Evolutionary conservation across 1,140 invertebrate genomes (phyloP).

Genomic region (Drusus annulatus): DNA sequence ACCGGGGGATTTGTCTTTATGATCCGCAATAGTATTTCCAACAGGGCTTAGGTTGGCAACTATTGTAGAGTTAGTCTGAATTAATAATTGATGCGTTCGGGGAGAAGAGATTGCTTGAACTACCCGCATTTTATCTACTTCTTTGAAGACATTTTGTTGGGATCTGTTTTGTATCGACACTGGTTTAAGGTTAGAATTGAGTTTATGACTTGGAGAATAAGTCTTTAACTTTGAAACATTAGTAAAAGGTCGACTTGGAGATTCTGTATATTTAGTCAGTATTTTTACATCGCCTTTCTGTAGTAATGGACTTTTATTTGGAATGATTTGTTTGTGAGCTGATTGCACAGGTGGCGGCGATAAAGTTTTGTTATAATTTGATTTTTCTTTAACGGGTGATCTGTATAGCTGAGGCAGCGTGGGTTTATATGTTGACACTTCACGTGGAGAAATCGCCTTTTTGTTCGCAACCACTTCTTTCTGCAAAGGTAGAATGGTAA

Average conservation of each 20-base stretch:
- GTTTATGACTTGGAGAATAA: constrained; percentile 21
- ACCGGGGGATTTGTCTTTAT: too few species aligned
- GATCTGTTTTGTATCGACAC: not conserved
- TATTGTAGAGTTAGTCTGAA: too few species aligned
- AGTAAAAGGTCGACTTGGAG: constrained; percentile 11
- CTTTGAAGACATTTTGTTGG: not conserved
- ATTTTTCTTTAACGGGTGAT: not conserved
- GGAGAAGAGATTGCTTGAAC: not conserved
- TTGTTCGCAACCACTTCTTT: not conserved
- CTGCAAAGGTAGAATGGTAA: not conserved
- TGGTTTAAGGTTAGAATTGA: not conserved
- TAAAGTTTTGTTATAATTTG: not conserved
- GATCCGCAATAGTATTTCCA: too few species aligned
- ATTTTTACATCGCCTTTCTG: constrained; percentile 7
- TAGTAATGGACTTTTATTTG: constrained; percentile 5
- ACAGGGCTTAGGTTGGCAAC: too few species aligned
- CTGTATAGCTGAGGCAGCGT: not conserved
- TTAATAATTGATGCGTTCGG: not conserved
- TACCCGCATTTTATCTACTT: too few species aligned
- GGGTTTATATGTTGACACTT: not conserved
- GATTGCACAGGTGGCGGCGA: not conserved
- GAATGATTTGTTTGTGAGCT: not conserved
- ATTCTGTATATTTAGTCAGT: constrained; percentile 2
- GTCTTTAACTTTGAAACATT: constrained; percentile 37
- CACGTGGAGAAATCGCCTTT: not conserved